phyloP scores from a whole-genome alignment of 2,888 invertebrate genomes.

The Diarsia mendica region DNA sequence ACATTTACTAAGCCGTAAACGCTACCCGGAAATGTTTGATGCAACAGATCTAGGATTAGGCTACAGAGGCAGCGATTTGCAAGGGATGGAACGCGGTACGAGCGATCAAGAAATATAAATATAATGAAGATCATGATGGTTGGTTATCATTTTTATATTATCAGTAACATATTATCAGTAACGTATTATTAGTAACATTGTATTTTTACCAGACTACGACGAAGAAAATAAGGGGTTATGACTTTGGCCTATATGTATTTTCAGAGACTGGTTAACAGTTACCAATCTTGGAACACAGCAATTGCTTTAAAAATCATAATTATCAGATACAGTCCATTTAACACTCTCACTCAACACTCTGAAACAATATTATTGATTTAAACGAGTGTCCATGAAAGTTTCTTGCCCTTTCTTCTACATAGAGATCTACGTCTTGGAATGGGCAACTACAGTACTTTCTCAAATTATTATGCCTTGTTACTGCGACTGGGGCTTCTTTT shows the following conservation, averaged over 20 bases:
- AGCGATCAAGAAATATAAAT: background rate
- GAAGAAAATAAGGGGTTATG: background rate
- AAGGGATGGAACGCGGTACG: rapidly evolving
- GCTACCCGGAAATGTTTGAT: conserved; percentile 67
- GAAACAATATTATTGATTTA: too few species aligned
- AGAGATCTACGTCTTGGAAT: too few species aligned
- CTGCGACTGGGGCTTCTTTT: too few species aligned
- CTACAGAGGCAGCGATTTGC: conserved; percentile 32
- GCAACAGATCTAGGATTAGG: conserved; percentile 63
- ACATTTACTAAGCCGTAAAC: conserved; percentile 67
- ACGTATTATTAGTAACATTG: background rate
- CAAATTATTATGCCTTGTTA: too few species aligned
- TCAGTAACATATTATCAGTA: background rate
- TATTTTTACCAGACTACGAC: background rate
- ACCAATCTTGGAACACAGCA: background rate
- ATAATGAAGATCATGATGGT: background rate
- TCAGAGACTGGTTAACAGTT: background rate
- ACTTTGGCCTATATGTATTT: background rate
- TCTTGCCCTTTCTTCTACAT: too few species aligned
- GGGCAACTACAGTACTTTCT: too few species aligned
- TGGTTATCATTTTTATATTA: background rate
- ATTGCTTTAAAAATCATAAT: background rate
- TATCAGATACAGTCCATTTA: too few species aligned
- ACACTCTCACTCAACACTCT: too few species aligned
- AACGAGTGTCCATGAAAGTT: too few species aligned